A percentile compares a stretch with the other conserved stretches of the same genome.
phyloP scores from a whole-genome alignment of 2,113 vertebrate species.

The Phaethon lepturus region DNA sequence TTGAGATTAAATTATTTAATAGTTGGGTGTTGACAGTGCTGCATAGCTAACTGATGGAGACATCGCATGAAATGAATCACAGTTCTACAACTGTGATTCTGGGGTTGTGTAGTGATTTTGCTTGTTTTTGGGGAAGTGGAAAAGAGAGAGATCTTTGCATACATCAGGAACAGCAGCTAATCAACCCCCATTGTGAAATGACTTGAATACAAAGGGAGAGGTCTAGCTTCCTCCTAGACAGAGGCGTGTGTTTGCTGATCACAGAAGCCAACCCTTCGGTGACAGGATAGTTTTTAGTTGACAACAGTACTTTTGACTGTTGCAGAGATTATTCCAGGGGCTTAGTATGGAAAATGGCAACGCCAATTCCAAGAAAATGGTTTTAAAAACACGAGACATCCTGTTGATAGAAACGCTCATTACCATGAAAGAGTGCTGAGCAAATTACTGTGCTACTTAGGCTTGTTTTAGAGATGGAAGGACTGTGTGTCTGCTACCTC shows the following conservation, averaged over 20 bases:
- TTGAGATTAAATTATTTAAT: not conserved
- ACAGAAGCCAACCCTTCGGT: not conserved
- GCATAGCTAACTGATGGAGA: not conserved
- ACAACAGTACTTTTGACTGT: not conserved
- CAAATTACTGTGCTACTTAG: slow-evolving; percentile 6
- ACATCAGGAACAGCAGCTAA: not conserved
- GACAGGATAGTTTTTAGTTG: not conserved
- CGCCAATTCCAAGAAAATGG: not conserved
- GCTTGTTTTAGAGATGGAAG: not conserved
- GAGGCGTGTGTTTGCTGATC: not conserved
- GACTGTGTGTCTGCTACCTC: not conserved
- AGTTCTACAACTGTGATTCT: too few relatives aligned
- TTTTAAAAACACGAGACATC: not conserved
- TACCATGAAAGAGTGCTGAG: not conserved
- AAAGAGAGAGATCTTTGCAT: not conserved
- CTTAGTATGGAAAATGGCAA: not conserved
- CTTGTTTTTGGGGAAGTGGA: not conserved
- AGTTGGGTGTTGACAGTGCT: not conserved
- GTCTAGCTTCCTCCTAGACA: not conserved
- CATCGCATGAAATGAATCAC: not conserved
- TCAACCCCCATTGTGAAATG: not conserved
- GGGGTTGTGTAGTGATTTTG: not conserved
- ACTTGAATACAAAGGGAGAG: not conserved
- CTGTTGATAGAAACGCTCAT: slow-evolving; percentile 1
- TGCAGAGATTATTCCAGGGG: not conserved